Conservation (phyloP, 1,140 invertebrate genomes). For the Chymomyza costata region DNA sequence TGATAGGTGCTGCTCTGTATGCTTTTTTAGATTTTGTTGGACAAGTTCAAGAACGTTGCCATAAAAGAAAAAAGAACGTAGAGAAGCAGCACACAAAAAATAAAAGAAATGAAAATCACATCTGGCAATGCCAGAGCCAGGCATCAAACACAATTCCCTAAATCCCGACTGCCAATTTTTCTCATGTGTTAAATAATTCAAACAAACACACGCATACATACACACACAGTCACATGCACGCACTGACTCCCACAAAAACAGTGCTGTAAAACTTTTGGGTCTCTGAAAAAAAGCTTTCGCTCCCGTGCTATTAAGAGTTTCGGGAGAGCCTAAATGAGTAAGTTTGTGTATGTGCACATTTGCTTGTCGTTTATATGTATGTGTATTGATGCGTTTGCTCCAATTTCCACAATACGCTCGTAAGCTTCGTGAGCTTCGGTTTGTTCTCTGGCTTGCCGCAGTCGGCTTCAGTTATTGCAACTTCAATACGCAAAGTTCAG, state of each 20-base stretch:
- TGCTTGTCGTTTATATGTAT: conserved; percentile 22
- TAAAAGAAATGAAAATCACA: conserved; percentile 22
- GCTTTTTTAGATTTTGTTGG: too few relatives aligned
- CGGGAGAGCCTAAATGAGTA: conserved; percentile 35
- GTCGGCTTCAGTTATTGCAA: conserved; percentile 27
- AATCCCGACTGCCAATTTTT: conserved; percentile 68
- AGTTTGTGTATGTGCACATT: conserved; percentile 2
- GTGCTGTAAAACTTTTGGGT: conserved; percentile 34
- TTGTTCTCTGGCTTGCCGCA: conserved; percentile 13
- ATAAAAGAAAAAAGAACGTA: too few relatives aligned
- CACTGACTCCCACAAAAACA: conserved; percentile 9
- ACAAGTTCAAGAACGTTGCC: conserved; percentile 56
- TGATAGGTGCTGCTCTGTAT: too few relatives aligned
- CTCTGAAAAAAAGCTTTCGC: conserved; percentile 51
- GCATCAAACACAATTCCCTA: conserved; percentile 56
- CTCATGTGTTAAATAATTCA: conserved; percentile 53
- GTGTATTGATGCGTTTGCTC: conserved; percentile 52
- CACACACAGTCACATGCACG: conserved; percentile 1
- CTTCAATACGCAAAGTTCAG: conserved; percentile 72
- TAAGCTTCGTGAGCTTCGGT: conserved; percentile 31
- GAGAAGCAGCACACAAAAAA: too few relatives aligned
- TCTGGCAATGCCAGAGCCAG: conserved; percentile 54
- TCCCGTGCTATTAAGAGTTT: conserved; percentile 33
- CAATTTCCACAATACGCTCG: conserved; percentile 45
- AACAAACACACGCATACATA: conserved; percentile 36